Conservation (phyloP, 2,888 invertebrate species). For the Standfussiana lucernea region DNA sequence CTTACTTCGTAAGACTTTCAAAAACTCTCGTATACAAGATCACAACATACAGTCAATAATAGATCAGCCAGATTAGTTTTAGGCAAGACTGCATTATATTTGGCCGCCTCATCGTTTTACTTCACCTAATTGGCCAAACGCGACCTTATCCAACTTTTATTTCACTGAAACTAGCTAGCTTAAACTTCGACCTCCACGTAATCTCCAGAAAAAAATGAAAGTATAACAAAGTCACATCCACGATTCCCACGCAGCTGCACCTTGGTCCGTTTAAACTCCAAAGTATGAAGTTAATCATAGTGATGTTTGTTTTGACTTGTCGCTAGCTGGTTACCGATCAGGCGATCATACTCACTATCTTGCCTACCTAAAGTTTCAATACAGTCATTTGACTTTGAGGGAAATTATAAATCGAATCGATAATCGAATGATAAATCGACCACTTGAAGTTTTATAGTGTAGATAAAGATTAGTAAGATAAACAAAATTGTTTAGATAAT, state of each 20-base stretch:
- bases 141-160: background rate
- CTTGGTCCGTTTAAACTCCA: background rate
- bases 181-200: background rate
- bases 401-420: background rate
- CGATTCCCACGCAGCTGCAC: slow-evolving; percentile 1
- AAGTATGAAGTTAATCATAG: background rate
- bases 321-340: background rate
- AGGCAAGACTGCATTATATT: background rate
- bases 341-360: slow-evolving; percentile 14
- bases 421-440: no score
- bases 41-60: no score
- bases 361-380: background rate
- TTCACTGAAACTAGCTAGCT: background rate
- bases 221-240: background rate
- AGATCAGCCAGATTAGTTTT: background rate
- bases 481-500: background rate
- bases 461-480: background rate
- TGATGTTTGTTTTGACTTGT: slow-evolving; percentile 8
- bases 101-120: background rate
- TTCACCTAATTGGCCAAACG: no score
- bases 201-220: background rate
- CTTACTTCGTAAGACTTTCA: background rate
- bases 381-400: slow-evolving; percentile 10
- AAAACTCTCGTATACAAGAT: background rate
- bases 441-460: background rate